These are phyloP conservation scores for Chelon auratus DNA, from an alignment of 2,797 vertebrate genomes.

Conservation along the genomic window DNA sequence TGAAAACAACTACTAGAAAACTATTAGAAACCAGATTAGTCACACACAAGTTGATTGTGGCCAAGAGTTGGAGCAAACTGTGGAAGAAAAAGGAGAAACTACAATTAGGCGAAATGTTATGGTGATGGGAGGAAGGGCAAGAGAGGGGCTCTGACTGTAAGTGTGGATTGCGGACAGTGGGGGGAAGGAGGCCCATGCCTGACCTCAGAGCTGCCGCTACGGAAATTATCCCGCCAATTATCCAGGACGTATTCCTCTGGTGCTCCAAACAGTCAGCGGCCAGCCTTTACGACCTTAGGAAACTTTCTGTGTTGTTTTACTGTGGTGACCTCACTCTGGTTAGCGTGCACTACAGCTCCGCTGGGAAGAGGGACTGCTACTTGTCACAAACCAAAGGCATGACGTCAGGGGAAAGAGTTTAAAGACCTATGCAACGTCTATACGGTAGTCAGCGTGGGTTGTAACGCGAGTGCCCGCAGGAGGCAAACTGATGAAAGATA, in stretches of 20 bases:
- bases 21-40: conserved; percentile 32
- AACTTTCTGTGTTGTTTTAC: conserved; percentile 81
- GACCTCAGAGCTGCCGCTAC: conserved; percentile 79
- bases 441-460: conserved; percentile 42
- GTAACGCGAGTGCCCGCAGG: conserved; percentile 9
- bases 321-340: conserved; percentile 77
- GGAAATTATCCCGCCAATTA: conserved; percentile 82
- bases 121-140: conserved; percentile 45
- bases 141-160: conserved; percentile 52
- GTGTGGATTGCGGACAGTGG: conserved; percentile 58
- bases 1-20: conserved; percentile 37
- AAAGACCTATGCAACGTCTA: conserved; percentile 45
- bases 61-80: conserved; percentile 31
- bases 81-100: conserved; percentile 45
- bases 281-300: conserved; percentile 78
- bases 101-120: conserved; percentile 54
- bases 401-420: conserved; percentile 64
- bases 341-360: conserved; percentile 67
- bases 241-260: conserved; percentile 75
- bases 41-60: conserved; percentile 38
- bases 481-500: conserved; percentile 11
- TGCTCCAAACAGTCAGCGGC: conserved; percentile 69
- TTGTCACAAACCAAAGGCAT: conserved; percentile 66
- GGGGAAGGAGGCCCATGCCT: conserved; percentile 71
- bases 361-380: conserved; percentile 71